Evolutionary conservation across 2,797 vertebrate genomes (phyloP).

Genomic region (Chanos chanos): DNA sequence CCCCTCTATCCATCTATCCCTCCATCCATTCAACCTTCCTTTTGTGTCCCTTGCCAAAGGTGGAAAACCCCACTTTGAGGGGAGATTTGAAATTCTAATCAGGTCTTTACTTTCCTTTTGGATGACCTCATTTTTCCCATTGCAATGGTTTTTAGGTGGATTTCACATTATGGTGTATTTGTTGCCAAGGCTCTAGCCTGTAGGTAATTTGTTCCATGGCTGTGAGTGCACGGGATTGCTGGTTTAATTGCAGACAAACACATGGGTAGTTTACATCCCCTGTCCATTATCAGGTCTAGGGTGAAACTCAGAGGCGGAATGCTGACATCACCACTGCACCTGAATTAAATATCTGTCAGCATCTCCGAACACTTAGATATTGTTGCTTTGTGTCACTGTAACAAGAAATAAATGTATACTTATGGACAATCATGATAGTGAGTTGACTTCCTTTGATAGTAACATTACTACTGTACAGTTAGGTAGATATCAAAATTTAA

Average conservation of each 20-base stretch:
- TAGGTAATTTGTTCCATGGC: constrained; percentile 79
- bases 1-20: constrained; percentile 24
- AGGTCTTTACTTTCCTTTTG: constrained; percentile 78
- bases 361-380: constrained; percentile 2
- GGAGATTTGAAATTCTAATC: constrained; percentile 83
- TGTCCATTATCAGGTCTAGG: constrained; percentile 41
- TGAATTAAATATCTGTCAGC: constrained; percentile 24
- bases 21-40: constrained; percentile 1
- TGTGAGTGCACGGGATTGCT: constrained; percentile 61
- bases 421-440: too few species aligned
- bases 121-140: constrained; percentile 80
- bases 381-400: too few species aligned
- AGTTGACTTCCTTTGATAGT: too few species aligned
- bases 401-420: too few species aligned
- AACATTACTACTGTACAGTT: too few species aligned
- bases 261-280: constrained; percentile 51
- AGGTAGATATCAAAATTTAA: too few species aligned
- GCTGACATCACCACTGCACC: constrained; percentile 31
- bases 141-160: constrained; percentile 76
- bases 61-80: constrained; percentile 72
- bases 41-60: constrained; percentile 54
- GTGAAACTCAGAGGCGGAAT: constrained; percentile 22
- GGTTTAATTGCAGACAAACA: constrained; percentile 68
- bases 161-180: constrained; percentile 77
- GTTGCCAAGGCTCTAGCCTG: constrained; percentile 67